Conservation (phyloP, 2,797 vertebrate genomes). For the Danio jaintianensis region DNA sequence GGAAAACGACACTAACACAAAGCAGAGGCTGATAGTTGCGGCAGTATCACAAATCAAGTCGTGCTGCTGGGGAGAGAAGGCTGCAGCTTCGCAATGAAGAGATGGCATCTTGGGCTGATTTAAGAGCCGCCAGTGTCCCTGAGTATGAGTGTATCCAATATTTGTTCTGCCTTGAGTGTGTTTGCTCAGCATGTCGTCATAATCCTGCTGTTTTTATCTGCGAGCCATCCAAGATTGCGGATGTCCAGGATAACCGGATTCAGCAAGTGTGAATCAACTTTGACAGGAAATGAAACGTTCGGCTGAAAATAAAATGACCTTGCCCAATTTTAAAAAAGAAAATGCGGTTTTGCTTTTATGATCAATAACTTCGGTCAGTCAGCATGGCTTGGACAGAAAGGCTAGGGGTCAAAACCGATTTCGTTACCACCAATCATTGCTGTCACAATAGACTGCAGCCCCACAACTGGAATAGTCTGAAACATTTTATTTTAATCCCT, state of each 20-base stretch:
- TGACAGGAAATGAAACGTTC: neutral
- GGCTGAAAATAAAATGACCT: neutral
- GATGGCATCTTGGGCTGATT: constrained; percentile 55
- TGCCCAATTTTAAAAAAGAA: neutral
- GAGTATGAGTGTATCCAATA: constrained; percentile 45
- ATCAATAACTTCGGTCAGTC: constrained; percentile 4
- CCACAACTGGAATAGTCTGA: neutral
- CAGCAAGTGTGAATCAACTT: neutral
- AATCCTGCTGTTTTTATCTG: constrained; percentile 51
- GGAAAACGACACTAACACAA: no score
- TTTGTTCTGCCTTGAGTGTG: constrained; percentile 57
- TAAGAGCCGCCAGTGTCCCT: constrained; percentile 49
- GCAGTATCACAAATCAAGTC: constrained; percentile 54
- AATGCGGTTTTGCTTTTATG: neutral
- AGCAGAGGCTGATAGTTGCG: constrained; percentile 35
- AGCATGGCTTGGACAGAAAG: constrained; percentile 4
- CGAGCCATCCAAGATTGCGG: constrained; percentile 10
- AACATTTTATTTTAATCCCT: neutral
- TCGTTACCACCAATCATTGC: neutral
- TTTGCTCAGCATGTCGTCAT: constrained; percentile 49
- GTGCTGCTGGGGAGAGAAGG: constrained; percentile 26
- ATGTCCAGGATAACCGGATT: constrained; percentile 18
- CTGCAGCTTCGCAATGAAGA: constrained; percentile 47
- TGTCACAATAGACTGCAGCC: neutral
- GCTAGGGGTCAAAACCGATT: constrained; percentile 36